Evolutionary conservation across 2,888 invertebrate species (phyloP), one percentile per base, ranked within the genome.

Genomic region (Platycheirus albimanus): DNA sequence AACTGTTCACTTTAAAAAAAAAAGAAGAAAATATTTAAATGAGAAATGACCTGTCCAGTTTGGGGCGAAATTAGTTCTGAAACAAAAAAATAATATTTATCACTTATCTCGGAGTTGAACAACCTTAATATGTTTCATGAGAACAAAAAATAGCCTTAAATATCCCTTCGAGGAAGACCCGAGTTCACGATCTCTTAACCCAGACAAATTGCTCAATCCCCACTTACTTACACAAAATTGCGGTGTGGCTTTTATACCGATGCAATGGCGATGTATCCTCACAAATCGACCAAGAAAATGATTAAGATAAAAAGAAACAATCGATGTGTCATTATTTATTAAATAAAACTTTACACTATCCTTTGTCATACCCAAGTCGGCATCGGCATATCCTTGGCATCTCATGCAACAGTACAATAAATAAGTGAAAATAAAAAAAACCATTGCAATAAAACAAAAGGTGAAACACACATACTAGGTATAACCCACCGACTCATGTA

Each of bases 211-310:
- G 58, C 43, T 43, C 43, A 61, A 43, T 58, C n/a, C n/a, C n/a
- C n/a, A n/a, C 3, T 61, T 61, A 41, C 19, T 58, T 15, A 54
- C 0, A 0, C 11, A 17, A 33, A 20, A 19, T 5, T 47, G 13
- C 0, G 1, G 13, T 56, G 20, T 13, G 17, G 11, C 11, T 1
- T 52, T 38, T 54, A 24, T 24, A n/a, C n/a, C n/a, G n/a, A n/a
- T n/a, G n/a, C n/a, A n/a, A n/a, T n/a, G n/a, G n/a, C n/a, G n/a
- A n/a, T n/a, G n/a, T 45, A 24, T 54, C 69, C 47, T 36, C n/a
- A 52, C 13, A 38, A 43, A 61, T 56, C 64, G 75, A 52, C 52
- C 38, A 58, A 20, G 30, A 52, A 47, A 52, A 64, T 20, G 52
- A 66, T 51, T 66, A 52, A 45, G 52, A 61, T 15, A 58, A n/a